Conservation (phyloP, 2,888 invertebrate species). For the Ectemnius continuus region DNA sequence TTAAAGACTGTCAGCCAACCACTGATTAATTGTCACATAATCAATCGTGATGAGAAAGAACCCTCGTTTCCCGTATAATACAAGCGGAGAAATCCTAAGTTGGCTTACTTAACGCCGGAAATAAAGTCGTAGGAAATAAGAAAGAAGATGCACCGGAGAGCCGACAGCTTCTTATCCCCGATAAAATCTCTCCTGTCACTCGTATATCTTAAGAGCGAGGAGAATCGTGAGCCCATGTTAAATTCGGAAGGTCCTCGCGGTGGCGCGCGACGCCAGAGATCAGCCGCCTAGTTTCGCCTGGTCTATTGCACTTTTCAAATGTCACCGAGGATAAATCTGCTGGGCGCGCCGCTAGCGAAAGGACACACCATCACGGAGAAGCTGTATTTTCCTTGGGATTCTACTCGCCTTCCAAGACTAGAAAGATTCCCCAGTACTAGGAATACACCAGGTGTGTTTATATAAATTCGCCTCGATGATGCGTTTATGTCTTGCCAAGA, state of each 20-base stretch:
- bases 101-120: not conserved
- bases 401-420: no score
- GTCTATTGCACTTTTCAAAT: conserved; percentile 54
- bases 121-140: not conserved
- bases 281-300: not conserved
- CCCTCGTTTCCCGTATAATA: no score
- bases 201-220: conserved; percentile 14
- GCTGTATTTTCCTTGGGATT: conserved; percentile 17
- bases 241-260: conserved; percentile 47
- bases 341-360: conserved; percentile 9
- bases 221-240: conserved; percentile 50
- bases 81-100: not conserved
- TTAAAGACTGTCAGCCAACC: no score
- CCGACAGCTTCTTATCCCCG: not conserved
- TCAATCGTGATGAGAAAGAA: no score
- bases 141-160: not conserved
- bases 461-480: no score
- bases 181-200: conserved; percentile 4
- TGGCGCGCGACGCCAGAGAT: conserved; percentile 16
- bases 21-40: no score
- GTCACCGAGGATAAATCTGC: conserved; percentile 29
- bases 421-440: no score
- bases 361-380: not conserved
- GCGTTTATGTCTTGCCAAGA: no score
- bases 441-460: no score